These are phyloP conservation scores for Spea bombifrons DNA, from an alignment of 2,113 vertebrate genomes.

Conservation along the genomic window DNA sequence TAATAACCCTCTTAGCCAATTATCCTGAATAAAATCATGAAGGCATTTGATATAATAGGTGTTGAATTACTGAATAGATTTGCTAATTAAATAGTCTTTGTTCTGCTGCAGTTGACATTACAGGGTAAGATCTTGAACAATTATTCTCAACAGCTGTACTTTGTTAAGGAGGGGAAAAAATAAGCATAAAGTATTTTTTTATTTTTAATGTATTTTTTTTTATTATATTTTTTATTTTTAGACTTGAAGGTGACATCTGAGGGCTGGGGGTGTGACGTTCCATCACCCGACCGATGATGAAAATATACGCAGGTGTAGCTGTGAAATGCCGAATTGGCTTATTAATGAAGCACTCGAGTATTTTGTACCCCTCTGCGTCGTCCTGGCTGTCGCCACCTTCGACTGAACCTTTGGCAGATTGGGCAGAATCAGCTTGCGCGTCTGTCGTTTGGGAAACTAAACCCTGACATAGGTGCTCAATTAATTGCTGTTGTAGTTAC, in stretches of 20 bases:
- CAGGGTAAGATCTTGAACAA: slow-evolving; percentile 83
- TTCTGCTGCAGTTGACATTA: slow-evolving; percentile 85
- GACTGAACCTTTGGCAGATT: slow-evolving; percentile 67
- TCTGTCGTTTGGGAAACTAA: slow-evolving; percentile 58
- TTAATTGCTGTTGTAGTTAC: slow-evolving; percentile 53
- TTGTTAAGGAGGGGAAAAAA: slow-evolving; percentile 75
- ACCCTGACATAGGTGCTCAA: slow-evolving; percentile 58
- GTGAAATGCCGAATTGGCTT: slow-evolving; percentile 73
- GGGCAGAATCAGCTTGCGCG: slow-evolving; percentile 60
- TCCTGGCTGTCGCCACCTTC: slow-evolving; percentile 65
- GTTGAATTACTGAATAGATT: slow-evolving; percentile 94
- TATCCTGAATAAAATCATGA: slow-evolving; percentile 97
- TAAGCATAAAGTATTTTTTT: slow-evolving; percentile 74
- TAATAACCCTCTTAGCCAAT: slow-evolving; percentile 99
- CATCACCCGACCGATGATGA: slow-evolving; percentile 75
- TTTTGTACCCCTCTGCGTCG: slow-evolving; percentile 64
- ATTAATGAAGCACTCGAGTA: slow-evolving; percentile 75
- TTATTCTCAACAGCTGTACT: slow-evolving; percentile 84
- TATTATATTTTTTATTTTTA: slow-evolving; percentile 56
- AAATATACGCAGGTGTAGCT: slow-evolving; percentile 80
- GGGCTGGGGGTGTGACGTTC: slow-evolving; percentile 59
- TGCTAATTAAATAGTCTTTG: slow-evolving; percentile 91
- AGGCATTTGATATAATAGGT: slow-evolving; percentile 90
- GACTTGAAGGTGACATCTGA: slow-evolving; percentile 74
- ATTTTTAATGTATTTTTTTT: slow-evolving; percentile 39